These are phyloP conservation scores for Pterocles gutturalis DNA, from an alignment of 2,113 vertebrate genomes.

Conservation along the genomic window DNA sequence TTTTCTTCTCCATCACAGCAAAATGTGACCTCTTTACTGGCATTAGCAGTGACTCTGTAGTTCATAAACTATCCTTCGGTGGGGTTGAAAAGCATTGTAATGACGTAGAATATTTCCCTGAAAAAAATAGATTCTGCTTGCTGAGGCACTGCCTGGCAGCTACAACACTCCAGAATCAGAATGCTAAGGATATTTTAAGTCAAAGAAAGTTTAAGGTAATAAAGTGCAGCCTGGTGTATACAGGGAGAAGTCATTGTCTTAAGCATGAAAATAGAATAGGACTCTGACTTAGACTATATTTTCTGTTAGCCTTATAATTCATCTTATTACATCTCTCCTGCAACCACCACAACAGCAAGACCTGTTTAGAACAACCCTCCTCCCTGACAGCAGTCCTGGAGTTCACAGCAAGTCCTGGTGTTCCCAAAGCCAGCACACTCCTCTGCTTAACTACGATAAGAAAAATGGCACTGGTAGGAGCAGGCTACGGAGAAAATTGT, in stretches of 20 bases:
- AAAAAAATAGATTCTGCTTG: neutral
- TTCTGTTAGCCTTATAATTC: neutral
- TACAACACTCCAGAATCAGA: neutral
- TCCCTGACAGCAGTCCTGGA: neutral
- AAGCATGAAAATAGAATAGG: neutral
- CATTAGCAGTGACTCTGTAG: conserved; percentile 11
- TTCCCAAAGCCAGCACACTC: neutral
- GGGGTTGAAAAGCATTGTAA: conserved; percentile 30
- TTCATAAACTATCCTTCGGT: conserved; percentile 21
- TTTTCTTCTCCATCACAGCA: neutral
- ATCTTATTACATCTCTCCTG: neutral
- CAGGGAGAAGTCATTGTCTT: neutral
- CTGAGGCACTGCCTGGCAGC: conserved; percentile 11
- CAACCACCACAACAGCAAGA: neutral
- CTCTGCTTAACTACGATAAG: neutral
- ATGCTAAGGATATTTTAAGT: neutral
- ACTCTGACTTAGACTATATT: neutral
- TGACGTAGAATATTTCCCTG: neutral
- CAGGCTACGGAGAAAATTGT: neutral
- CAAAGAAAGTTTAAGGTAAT: neutral
- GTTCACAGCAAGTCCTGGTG: neutral
- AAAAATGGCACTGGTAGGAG: neutral
- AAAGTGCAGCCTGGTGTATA: neutral
- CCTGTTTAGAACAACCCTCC: neutral
- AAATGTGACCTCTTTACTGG: conserved; percentile 20